phyloP scores from a whole-genome alignment of 2,113 vertebrate genomes.

The Prietella phreatophila region DNA sequence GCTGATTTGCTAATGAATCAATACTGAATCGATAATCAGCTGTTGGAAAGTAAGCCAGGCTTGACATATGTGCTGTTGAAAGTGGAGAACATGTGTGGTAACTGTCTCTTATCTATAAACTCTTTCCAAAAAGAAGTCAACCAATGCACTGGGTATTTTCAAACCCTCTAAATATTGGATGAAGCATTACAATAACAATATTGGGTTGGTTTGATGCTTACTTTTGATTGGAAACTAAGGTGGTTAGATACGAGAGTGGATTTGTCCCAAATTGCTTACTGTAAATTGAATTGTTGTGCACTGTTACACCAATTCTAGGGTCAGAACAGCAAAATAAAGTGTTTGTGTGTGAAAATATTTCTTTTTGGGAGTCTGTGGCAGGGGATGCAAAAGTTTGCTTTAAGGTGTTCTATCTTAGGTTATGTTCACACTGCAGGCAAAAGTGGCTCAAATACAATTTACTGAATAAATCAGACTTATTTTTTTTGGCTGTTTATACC shows the following conservation, averaged over 20 bases:
- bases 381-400: background rate
- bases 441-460: no score
- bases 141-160: background rate
- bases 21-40: background rate
- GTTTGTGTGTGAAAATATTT: no score
- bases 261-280: background rate
- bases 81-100: background rate
- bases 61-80: background rate
- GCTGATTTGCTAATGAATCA: background rate
- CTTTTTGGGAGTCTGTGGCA: background rate
- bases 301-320: background rate
- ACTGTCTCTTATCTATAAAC: background rate
- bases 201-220: no score
- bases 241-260: background rate
- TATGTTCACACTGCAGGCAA: no score
- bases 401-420: no score
- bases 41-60: background rate
- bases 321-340: background rate
- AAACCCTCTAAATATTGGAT: background rate
- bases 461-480: no score
- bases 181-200: background rate
- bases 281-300: background rate
- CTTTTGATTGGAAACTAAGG: background rate
- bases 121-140: background rate
- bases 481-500: no score